Evolutionary conservation across 2,888 invertebrate genomes (phyloP).

Genomic region (Leucophenga montana): DNA sequence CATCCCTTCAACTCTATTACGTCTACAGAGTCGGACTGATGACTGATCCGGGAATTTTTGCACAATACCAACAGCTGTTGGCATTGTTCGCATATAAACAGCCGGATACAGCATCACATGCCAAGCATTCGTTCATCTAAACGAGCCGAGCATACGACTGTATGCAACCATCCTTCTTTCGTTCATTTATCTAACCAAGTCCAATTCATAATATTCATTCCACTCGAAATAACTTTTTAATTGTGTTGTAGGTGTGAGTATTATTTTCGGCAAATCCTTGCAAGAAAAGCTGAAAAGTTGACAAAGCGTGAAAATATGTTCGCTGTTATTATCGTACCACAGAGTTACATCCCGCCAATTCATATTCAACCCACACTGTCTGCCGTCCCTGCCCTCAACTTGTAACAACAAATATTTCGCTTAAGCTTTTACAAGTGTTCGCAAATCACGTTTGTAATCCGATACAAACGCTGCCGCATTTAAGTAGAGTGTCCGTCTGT

Average conservation of each 20-base stretch:
- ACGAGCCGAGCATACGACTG: too few relatives aligned
- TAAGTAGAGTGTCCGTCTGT: constrained; percentile 37
- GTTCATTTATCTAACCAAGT: too few relatives aligned
- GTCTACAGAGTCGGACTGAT: constrained; percentile 10
- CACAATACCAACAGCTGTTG: constrained; percentile 69
- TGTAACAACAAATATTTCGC: constrained; percentile 25
- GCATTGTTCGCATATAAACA: constrained; percentile 26
- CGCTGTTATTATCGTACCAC: background rate
- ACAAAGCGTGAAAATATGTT: constrained; percentile 24
- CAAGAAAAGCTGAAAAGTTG: constrained; percentile 27
- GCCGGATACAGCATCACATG: too few relatives aligned
- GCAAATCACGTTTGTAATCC: constrained; percentile 63
- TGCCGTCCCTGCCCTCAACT: constrained; percentile 35
- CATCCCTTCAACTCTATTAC: background rate
- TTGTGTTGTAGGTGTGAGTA: constrained; percentile 1
- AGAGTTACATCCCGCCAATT: background rate
- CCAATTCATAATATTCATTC: too few relatives aligned
- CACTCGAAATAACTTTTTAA: background rate
- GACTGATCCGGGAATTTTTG: constrained; percentile 69
- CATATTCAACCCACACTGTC: constrained; percentile 54
- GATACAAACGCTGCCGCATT: constrained; percentile 55
- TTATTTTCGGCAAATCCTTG: constrained; percentile 16
- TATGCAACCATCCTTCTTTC: too few relatives aligned
- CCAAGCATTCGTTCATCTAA: too few relatives aligned
- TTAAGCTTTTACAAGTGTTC: constrained; percentile 36